A percentile compares a stretch with the other conserved stretches of the same genome.
Conservation (phyloP, 1,140 invertebrate species). For the Listronotus bonariensis region DNA sequence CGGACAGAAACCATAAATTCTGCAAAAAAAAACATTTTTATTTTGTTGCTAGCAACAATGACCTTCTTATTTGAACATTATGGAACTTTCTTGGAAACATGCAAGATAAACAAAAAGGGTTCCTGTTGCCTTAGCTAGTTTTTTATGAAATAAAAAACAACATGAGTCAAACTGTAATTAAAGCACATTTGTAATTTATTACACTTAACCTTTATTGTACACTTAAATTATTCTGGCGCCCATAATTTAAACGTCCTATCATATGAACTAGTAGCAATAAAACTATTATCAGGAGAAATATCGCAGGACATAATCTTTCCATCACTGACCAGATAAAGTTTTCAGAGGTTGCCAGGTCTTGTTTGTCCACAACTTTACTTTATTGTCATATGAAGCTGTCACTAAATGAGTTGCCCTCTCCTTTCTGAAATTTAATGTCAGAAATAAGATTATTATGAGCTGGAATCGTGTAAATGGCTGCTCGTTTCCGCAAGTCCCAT, state of each 20-base stretch:
- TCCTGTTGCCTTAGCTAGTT: no score
- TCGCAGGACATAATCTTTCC: conserved; percentile 94
- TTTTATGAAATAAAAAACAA: no score
- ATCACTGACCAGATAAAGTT: conserved; percentile 92
- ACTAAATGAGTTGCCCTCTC: conserved; percentile 82
- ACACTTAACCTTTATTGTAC: neutral
- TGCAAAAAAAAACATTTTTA: no score
- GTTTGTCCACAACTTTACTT: conserved; percentile 93
- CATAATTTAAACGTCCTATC: conserved; percentile 98
- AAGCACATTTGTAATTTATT: no score
- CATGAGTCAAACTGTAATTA: no score
- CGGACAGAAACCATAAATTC: no score
- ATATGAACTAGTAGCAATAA: conserved; percentile 91
- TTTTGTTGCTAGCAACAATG: no score
- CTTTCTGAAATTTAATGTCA: conserved; percentile 86
- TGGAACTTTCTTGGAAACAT: no score
- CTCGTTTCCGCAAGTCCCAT: conserved; percentile 91
- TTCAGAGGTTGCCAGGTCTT: conserved; percentile 95
- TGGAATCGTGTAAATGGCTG: conserved; percentile 91
- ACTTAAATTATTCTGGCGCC: conserved; percentile 71
- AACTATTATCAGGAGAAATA: conserved; percentile 85
- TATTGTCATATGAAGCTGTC: conserved; percentile 87
- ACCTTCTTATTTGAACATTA: no score
- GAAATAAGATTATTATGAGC: conserved; percentile 92
- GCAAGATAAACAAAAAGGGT: no score